Conservation (phyloP, 2,113 vertebrate genomes). For the Megatriorchis doriae region DNA sequence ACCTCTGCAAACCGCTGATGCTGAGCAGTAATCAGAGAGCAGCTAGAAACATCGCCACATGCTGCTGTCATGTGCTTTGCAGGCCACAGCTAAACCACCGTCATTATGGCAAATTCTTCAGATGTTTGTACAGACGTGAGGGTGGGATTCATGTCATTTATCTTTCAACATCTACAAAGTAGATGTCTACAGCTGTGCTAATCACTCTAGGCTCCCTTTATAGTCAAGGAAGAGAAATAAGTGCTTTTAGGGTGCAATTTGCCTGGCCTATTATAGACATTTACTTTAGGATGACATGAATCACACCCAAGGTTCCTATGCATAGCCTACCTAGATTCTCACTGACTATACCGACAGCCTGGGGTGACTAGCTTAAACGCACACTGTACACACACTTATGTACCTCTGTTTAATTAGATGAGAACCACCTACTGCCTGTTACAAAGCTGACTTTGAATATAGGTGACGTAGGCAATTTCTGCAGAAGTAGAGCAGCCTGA, state of each 20-base stretch:
- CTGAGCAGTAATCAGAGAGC: background rate
- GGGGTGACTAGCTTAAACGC: background rate
- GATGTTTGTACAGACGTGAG: background rate
- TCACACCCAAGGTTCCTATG: background rate
- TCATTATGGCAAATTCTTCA: constrained; percentile 1
- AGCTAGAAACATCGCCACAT: background rate
- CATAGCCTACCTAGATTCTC: background rate
- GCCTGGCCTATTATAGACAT: background rate
- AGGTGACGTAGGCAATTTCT: background rate
- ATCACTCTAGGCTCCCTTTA: constrained; percentile 10
- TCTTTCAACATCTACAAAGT: constrained; percentile 55
- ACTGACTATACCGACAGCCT: background rate
- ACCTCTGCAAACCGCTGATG: background rate
- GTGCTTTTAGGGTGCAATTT: constrained; percentile 34
- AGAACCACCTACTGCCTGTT: background rate
- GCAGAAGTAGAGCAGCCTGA: background rate
- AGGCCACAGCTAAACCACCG: background rate
- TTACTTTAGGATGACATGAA: background rate
- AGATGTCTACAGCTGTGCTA: constrained; percentile 9
- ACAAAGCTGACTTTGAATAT: background rate
- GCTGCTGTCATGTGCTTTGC: background rate
- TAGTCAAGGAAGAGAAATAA: constrained; percentile 9
- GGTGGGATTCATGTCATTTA: constrained; percentile 5
- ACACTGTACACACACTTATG: background rate
- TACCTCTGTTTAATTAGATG: background rate